Conservation (phyloP, 2,113 vertebrate genomes). For the Hepsetus odoe region DNA sequence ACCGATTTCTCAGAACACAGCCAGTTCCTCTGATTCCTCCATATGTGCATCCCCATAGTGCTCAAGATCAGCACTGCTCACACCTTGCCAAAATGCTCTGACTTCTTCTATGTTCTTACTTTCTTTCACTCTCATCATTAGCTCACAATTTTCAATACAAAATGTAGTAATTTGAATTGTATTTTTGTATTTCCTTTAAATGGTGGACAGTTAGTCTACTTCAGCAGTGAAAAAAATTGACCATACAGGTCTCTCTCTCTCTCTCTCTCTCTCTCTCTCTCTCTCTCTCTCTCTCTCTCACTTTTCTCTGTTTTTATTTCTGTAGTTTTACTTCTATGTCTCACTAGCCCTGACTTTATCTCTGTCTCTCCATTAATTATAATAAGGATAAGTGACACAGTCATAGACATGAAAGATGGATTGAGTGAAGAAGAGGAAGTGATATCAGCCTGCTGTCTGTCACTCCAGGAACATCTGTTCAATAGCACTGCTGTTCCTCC, state of each 20-base stretch:
- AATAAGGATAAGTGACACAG: neutral
- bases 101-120: neutral
- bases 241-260: too few relatives aligned
- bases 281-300: neutral
- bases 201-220: too few relatives aligned
- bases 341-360: neutral
- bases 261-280: neutral
- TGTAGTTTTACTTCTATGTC: neutral
- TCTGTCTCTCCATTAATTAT: neutral
- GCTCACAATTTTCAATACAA: too few relatives aligned
- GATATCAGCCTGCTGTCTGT: constrained; percentile 13
- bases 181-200: too few relatives aligned
- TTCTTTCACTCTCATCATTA: neutral
- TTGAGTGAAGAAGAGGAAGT: neutral
- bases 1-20: constrained; percentile 12
- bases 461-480: constrained; percentile 14
- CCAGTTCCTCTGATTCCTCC: neutral
- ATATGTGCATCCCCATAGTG: neutral
- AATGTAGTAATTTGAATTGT: too few relatives aligned
- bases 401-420: neutral
- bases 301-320: neutral
- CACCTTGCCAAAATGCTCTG: neutral
- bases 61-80: neutral
- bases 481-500: neutral
- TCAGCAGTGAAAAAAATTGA: too few relatives aligned